A percentile compares a stretch with the other conserved stretches of the same genome.
Evolutionary conservation across 2,888 invertebrate genomes (phyloP).

Genomic region (Ichneumon xanthorius): DNA sequence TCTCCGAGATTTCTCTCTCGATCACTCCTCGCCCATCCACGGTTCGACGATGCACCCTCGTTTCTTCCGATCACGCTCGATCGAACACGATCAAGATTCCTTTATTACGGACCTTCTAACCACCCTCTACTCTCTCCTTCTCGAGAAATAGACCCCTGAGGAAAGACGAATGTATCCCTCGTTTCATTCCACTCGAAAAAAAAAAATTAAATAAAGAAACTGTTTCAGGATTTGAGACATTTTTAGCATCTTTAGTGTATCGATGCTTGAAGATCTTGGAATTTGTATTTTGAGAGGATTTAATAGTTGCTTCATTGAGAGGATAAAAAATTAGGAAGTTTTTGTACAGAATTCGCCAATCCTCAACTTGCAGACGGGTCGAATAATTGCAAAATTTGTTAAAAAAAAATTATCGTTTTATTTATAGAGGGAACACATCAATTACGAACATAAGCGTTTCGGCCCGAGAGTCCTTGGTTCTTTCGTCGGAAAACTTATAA

Average conservation of each 20-base stretch:
- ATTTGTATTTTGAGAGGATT: neutral
- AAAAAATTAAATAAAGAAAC: conserved; percentile 43
- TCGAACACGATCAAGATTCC: conserved; percentile 78
- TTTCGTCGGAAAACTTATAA: neutral
- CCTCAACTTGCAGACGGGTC: neutral
- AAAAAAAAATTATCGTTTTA: neutral
- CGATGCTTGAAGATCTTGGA: neutral
- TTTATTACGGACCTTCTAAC: conserved; percentile 45
- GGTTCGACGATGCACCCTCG: conserved; percentile 35
- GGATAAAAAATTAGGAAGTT: neutral
- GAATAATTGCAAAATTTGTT: neutral
- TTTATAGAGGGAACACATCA: too few species aligned
- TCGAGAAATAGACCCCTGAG: conserved; percentile 2
- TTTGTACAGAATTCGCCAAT: neutral
- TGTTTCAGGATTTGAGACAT: conserved; percentile 40
- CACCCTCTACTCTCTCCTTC: conserved; percentile 27
- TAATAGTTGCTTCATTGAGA: neutral
- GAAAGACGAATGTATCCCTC: conserved; percentile 26
- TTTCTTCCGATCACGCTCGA: conserved; percentile 73
- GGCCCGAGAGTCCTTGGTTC: too few species aligned
- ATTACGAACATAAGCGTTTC: too few species aligned
- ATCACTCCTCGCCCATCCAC: conserved; percentile 42
- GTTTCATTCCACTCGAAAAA: conserved; percentile 58
- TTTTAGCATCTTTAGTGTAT: neutral
- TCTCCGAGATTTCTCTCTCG: conserved; percentile 61